Conservation (phyloP, 2,888 invertebrate genomes). For the Dendrolimus pini region DNA sequence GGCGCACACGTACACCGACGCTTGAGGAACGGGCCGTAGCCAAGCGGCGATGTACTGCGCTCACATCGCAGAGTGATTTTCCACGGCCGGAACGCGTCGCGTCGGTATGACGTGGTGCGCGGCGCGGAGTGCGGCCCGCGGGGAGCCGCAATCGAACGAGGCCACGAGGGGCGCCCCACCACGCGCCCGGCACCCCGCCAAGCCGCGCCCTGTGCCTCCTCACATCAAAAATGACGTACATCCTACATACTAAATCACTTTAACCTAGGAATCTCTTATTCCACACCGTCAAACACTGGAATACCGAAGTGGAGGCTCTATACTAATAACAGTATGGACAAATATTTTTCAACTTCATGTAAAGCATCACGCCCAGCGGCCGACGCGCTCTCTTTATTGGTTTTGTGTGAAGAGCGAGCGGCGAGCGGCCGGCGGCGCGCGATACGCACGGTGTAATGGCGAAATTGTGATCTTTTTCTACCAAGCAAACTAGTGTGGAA, state of each 20-base stretch:
- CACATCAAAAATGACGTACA: slow-evolving; percentile 63
- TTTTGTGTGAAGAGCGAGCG: slow-evolving; percentile 39
- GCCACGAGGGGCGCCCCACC: slow-evolving; percentile 52
- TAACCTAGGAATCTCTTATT: slow-evolving; percentile 74
- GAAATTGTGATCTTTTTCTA: slow-evolving; percentile 75
- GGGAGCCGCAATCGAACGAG: slow-evolving; percentile 70
- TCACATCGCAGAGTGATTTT: slow-evolving; percentile 41
- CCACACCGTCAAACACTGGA: slow-evolving; percentile 64
- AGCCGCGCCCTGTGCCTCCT: slow-evolving; percentile 42
- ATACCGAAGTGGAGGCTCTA: slow-evolving; percentile 60
- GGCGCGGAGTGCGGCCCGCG: slow-evolving; percentile 37
- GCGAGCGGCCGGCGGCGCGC: slow-evolving; percentile 37
- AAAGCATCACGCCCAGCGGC: slow-evolving; percentile 51
- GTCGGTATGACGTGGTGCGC: slow-evolving; percentile 53
- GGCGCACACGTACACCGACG: slow-evolving; percentile 35
- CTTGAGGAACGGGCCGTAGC: slow-evolving; percentile 17
- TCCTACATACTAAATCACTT: slow-evolving; percentile 67
- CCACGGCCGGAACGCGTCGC: slow-evolving; percentile 59
- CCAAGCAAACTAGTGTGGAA: slow-evolving; percentile 29
- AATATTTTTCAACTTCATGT: slow-evolving; percentile 45
- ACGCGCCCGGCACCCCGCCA: slow-evolving; percentile 28
- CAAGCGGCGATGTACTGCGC: slow-evolving; percentile 46
- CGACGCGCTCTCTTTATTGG: slow-evolving; percentile 67
- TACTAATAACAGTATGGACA: slow-evolving; percentile 69
- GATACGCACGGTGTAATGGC: slow-evolving; percentile 62